These are phyloP conservation scores for Calyptommatus sinebrachiatus DNA, from an alignment of 2,113 vertebrate genomes.

Conservation along the genomic window DNA sequence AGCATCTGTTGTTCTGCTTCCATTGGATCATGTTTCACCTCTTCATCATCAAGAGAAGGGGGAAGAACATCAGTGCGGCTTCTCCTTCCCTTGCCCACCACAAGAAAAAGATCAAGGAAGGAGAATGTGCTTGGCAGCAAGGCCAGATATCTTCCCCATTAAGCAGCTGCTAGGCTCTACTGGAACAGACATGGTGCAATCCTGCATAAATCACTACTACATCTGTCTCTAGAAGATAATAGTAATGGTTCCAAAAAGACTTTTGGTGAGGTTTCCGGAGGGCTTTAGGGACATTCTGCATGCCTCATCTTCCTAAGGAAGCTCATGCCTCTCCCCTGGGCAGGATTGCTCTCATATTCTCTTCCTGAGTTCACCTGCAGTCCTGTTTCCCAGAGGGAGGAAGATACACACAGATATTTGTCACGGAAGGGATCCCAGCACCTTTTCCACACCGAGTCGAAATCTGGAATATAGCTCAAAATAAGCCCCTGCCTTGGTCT, in stretches of 20 bases:
- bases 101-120: too few species aligned
- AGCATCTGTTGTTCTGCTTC: too few species aligned
- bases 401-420: background rate
- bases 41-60: too few species aligned
- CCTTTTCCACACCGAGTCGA: too few species aligned
- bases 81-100: background rate
- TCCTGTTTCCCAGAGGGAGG: background rate
- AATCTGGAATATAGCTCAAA: too few species aligned
- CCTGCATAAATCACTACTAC: constrained; percentile 33
- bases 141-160: background rate
- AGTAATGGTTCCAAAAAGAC: background rate
- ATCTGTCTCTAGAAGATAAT: background rate
- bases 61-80: accelerated
- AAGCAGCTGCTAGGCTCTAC: constrained; percentile 21
- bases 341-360: background rate
- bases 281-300: background rate
- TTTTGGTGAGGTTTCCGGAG: too few species aligned
- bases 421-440: too few species aligned
- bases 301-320: background rate
- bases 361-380: background rate
- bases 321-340: background rate
- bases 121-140: accelerated
- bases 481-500: too few species aligned
- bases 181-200: constrained; percentile 51
- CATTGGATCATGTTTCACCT: too few species aligned